Percentiles rank a stretch among this genome's conserved stretches.
Conservation (phyloP, 2,797 vertebrate genomes). For the Artibeus jamaicensis region DNA sequence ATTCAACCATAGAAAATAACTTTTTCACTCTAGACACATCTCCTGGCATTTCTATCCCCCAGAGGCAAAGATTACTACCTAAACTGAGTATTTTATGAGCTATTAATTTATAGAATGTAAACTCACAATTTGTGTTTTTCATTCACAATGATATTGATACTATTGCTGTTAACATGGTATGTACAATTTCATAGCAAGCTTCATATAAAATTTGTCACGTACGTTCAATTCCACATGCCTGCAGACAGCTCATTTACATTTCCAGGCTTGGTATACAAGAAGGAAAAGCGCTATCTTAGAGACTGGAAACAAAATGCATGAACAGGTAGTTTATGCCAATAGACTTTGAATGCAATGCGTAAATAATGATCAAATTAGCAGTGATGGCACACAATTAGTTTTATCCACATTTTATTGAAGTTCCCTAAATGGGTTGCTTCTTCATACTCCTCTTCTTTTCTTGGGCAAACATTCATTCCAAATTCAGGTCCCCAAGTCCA, state of each 20-base stretch:
- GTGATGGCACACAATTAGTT: slow-evolving; percentile 40
- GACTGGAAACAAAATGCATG: slow-evolving; percentile 51
- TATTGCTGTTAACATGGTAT: slow-evolving; percentile 22
- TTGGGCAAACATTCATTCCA: slow-evolving; percentile 11
- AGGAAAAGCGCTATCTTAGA: slow-evolving; percentile 64
- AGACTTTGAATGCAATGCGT: slow-evolving; percentile 48
- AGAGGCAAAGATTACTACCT: slow-evolving; percentile 64
- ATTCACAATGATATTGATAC: slow-evolving; percentile 65
- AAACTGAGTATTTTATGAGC: slow-evolving; percentile 23
- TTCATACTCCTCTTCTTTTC: slow-evolving; percentile 45
- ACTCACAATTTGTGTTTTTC: slow-evolving; percentile 62
- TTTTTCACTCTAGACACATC: slow-evolving; percentile 17
- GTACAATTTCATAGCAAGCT: slow-evolving; percentile 58
- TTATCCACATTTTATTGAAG: slow-evolving; percentile 57
- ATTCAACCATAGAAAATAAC: slow-evolving; percentile 52
- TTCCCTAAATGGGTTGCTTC: slow-evolving; percentile 11
- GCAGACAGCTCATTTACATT: slow-evolving; percentile 61
- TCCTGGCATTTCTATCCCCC: neutral
- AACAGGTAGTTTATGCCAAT: slow-evolving; percentile 47
- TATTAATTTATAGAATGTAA: slow-evolving; percentile 65
- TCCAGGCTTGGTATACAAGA: slow-evolving; percentile 47
- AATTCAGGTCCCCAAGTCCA: slow-evolving; percentile 49
- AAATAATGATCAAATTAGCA: slow-evolving; percentile 57
- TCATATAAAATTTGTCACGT: slow-evolving; percentile 64
- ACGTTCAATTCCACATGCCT: slow-evolving; percentile 64